phyloP scores from a whole-genome alignment of 2,113 vertebrate species.

The Albula goreensis region DNA sequence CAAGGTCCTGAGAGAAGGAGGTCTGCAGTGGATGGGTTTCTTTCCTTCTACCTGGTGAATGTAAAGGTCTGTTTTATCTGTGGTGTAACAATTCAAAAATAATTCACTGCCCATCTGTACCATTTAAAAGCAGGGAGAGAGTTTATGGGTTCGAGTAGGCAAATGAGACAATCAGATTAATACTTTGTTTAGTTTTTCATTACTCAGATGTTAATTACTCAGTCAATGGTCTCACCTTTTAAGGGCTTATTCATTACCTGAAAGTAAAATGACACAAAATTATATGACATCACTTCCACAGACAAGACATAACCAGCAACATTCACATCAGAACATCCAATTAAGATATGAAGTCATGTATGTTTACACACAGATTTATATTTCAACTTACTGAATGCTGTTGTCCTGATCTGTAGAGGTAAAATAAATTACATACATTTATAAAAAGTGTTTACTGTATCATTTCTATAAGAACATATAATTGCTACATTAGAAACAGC shows the following conservation, averaged over 20 bases:
- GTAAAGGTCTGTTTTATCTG: neutral
- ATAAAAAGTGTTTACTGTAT: neutral
- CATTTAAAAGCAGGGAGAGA: neutral
- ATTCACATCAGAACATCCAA: neutral
- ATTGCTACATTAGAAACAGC: no score
- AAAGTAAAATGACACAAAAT: neutral
- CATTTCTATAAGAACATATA: no score
- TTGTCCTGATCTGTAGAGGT: neutral
- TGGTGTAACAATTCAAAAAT: neutral
- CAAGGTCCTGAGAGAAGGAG: constrained; percentile 60
- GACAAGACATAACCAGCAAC: neutral
- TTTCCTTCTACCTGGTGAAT: neutral
- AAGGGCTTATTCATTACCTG: constrained; percentile 31
- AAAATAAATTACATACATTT: neutral
- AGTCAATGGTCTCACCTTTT: constrained; percentile 55
- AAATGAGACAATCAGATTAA: no score
- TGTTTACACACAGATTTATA: neutral
- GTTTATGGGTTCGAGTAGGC: no score
- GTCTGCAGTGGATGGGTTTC: neutral
- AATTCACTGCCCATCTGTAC: neutral
- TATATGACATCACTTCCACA: neutral
- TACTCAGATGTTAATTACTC: no score
- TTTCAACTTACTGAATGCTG: neutral
- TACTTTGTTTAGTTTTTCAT: no score
- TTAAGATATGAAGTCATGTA: neutral